These are phyloP conservation scores for Tolypeutes matacus DNA, from an alignment of 2,797 vertebrate genomes.

Conservation along the genomic window DNA sequence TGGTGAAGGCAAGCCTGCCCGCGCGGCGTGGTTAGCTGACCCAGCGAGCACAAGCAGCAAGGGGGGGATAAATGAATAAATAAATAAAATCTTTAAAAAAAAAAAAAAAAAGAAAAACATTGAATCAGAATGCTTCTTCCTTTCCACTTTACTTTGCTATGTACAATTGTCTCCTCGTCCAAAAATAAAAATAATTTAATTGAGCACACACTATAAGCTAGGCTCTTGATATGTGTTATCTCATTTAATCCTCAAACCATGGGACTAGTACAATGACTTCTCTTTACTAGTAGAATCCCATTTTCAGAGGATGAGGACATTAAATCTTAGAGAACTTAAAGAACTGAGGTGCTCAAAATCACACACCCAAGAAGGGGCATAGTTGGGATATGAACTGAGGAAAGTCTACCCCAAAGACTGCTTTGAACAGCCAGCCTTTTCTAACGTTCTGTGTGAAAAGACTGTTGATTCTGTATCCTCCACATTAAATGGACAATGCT, in stretches of 20 bases:
- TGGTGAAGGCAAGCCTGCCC: too few relatives aligned
- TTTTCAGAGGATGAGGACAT: conserved; percentile 18
- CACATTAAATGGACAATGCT: background rate
- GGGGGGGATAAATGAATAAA: too few relatives aligned
- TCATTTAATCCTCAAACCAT: conserved; percentile 13
- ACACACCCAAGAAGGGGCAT: background rate
- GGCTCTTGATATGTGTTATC: background rate
- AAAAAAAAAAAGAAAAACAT: too few relatives aligned
- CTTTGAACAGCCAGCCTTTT: background rate
- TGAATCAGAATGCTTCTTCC: background rate
- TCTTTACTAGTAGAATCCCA: background rate
- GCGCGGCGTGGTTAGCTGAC: too few relatives aligned
- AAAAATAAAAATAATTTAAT: conserved; percentile 12
- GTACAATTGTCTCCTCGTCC: background rate
- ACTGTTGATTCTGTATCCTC: background rate
- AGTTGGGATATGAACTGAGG: background rate
- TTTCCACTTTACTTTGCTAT: background rate
- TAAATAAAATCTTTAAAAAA: too few relatives aligned
- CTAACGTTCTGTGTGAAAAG: background rate
- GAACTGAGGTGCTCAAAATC: conserved; percentile 1
- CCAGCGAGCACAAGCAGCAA: too few relatives aligned
- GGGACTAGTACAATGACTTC: background rate
- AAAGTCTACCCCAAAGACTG: conserved; percentile 35
- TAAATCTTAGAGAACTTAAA: background rate
- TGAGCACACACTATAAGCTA: background rate